Evolutionary conservation across 2,113 vertebrate species (phyloP), one percentile per base, ranked within the genome.

Genomic region (Colossoma macropomum): DNA sequence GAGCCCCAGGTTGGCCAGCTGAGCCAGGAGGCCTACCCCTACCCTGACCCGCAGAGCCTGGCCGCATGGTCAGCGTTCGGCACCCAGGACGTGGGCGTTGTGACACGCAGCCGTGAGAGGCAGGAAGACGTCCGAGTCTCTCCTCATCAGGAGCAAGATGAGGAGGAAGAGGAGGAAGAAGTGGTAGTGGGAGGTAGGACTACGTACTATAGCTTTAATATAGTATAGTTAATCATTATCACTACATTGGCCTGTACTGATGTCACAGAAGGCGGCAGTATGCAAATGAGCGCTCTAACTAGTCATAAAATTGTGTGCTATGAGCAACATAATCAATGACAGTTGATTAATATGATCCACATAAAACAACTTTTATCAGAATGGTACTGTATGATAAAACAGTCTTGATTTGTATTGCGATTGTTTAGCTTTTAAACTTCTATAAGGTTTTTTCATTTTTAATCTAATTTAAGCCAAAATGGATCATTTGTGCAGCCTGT

Each of bases 51-150:
- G 1, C 93, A 92, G 85, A 94, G 84, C 80, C 86, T 93, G 75
- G 92, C 93, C 0, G 92, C 93, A 23, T 94, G 92, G 94, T 94
- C 94, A 19, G 91, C 94, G 11, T 91, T 94, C 21, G 92, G 93
- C 28, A 93, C 91, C 2, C 90, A 92, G 54, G 91, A 92, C 2
- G 87, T 93, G 1, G 92, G 93, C 16, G 78, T 90, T 2, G 80
- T 5, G 45, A 59, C 77, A n/a, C 90, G 78, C 63, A 92, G 85
- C 70, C 92, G 90, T 0, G 92, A 93, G 63, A 90, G 88, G 88
- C 17, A 88, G 89, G 81, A 91, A 88, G 75, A 84, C 83, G 10
- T 86, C 79, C 80, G 86, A 81, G 62, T 86, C 41, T 27, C 76
- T 1, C 41, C 41, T 5, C 74, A 28, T 25, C 84, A 82, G 17